Percentiles rank a stretch among this genome's conserved stretches.
Conservation (phyloP, 1,140 invertebrate species). For the Drosophila tristis region DNA sequence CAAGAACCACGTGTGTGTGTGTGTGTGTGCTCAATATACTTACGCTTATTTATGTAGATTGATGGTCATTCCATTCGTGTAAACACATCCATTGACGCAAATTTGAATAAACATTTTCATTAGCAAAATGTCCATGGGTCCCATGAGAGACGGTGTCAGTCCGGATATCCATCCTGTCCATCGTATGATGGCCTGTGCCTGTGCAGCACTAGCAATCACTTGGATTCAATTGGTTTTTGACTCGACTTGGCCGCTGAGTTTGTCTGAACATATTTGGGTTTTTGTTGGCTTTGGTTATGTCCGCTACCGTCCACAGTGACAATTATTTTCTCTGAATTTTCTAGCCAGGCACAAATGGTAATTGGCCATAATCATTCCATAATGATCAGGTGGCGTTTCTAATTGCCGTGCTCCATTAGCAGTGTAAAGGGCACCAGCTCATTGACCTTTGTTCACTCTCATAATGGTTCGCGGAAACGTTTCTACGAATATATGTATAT, state of each 20-base stretch:
- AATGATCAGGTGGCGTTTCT: neutral
- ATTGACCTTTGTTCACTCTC: too few species aligned
- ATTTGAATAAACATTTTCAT: slow-evolving; percentile 81
- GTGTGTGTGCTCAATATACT: slow-evolving; percentile 18
- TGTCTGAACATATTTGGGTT: slow-evolving; percentile 11
- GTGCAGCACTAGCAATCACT: slow-evolving; percentile 38
- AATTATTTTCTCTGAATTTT: slow-evolving; percentile 26
- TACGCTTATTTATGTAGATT: slow-evolving; percentile 70
- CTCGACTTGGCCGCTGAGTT: slow-evolving; percentile 3
- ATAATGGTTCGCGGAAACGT: too few species aligned
- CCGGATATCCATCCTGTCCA: slow-evolving; percentile 16
- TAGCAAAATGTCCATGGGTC: slow-evolving; percentile 67
- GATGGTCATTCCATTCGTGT: slow-evolving; percentile 65
- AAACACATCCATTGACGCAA: slow-evolving; percentile 76
- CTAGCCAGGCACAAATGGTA: slow-evolving; percentile 5
- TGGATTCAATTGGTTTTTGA: slow-evolving; percentile 71
- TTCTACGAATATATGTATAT: too few species aligned
- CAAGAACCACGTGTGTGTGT: slow-evolving; percentile 30
- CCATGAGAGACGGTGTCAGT: slow-evolving; percentile 35
- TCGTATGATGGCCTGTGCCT: slow-evolving; percentile 19
- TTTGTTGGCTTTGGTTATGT: slow-evolving; percentile 42
- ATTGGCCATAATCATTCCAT: slow-evolving; percentile 11
- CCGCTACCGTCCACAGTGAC: slow-evolving; percentile 34
- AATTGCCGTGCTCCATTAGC: neutral
- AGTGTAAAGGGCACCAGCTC: too few species aligned